Evolutionary conservation across 2,113 vertebrate genomes (phyloP), one percentile per base, ranked within the genome.

Genomic region (Megaceryle torquata): DNA sequence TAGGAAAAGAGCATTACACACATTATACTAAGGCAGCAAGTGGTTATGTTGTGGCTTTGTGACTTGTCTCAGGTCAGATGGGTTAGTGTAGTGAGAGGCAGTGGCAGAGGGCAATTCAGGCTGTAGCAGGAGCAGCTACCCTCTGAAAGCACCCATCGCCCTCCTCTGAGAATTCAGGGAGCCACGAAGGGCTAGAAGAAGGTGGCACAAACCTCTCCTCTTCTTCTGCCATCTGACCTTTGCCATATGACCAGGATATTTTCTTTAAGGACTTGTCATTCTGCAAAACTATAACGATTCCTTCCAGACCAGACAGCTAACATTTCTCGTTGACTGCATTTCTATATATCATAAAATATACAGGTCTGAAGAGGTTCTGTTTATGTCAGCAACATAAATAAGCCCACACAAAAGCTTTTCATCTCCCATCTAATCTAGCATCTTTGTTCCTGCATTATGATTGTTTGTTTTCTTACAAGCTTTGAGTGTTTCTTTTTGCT

Each of bases 401-500:
- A 86, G 11, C 21, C 60, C 76, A 56, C 5, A 81, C 43, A 76
- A 75, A 93, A 78, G 15, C 82, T 93, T 93, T 92, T 88, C 44
- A 41, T 86, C 48, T 92, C 68, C 72, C 48, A 88, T 26, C 39
- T 86, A 37, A 81, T 83, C 76, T 31, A 44, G 39, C 78, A 31
- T 77, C 71, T 91, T 71, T 93, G 76, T 41, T 94, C 33, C 76
- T 71, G 29, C 15, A 4, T 83, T 83, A 57, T 3, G 8, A 48
- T 56, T 70, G 65, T 89, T 94, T 93, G 71, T 78, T 93, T 94
- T 90, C 79, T 89, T 31, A 6, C 68, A 75, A 63, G 56, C 54
- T 78, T 82, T 75, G 76, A 71, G 51, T 33, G 60, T 90, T 93
- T 94, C 88, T 93, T 81, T 96, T 88, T 96, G 39, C 82, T 90